These are phyloP conservation scores for Mustela lutreola DNA, from an alignment of 2,113 vertebrate species.

Conservation along the genomic window DNA sequence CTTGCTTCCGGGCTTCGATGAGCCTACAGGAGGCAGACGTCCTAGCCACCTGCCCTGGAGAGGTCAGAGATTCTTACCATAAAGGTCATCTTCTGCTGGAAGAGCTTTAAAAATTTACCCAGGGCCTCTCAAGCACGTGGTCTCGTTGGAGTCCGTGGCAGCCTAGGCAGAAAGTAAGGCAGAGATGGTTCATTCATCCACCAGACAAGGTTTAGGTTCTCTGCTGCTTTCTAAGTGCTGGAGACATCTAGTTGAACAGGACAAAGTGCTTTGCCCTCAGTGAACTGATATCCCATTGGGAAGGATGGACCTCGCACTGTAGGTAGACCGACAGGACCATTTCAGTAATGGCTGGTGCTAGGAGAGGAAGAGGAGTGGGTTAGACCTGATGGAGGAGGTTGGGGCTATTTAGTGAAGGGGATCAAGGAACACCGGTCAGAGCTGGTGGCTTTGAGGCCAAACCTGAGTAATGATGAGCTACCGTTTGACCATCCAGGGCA, in stretches of 20 bases:
- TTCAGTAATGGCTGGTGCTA: accelerated
- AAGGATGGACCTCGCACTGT: neutral
- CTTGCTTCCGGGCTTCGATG: neutral
- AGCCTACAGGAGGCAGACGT: neutral
- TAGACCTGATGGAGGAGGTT: neutral
- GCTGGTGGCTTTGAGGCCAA: neutral
- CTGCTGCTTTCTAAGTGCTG: neutral
- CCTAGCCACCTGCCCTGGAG: neutral
- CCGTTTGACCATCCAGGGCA: neutral
- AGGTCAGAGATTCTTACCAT: neutral
- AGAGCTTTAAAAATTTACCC: neutral
- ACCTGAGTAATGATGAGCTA: neutral
- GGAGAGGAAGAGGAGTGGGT: neutral
- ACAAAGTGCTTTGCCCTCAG: neutral
- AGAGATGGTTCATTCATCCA: neutral
- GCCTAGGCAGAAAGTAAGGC: neutral
- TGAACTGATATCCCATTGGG: neutral
- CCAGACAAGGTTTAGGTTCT: neutral
- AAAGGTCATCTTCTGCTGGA: neutral
- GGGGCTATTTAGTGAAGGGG: neutral
- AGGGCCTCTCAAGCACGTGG: neutral
- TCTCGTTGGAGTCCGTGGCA: neutral
- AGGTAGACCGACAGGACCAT: neutral
- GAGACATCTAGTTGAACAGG: neutral
- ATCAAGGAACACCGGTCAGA: neutral